Conservation (phyloP, 2,888 invertebrate genomes). For the Torymus texanus region DNA sequence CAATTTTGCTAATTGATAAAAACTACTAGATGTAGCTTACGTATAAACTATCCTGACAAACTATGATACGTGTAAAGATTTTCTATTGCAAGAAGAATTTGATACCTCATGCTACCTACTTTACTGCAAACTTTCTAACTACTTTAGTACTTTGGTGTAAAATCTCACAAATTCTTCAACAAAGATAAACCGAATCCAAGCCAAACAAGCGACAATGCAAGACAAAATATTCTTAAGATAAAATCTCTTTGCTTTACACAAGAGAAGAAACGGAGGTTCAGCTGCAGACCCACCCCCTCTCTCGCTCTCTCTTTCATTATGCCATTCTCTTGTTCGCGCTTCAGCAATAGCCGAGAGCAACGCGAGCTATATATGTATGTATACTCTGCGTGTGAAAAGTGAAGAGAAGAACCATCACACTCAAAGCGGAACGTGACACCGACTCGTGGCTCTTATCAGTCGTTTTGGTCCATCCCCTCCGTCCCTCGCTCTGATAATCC, state of each 20-base stretch:
- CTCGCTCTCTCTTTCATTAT: constrained; percentile 39
- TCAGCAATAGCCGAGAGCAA: constrained; percentile 25
- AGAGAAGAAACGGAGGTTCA: not conserved
- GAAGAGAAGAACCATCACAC: constrained; percentile 67
- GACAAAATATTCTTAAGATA: constrained; percentile 2
- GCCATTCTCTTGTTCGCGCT: constrained; percentile 42
- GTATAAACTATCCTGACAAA: too few relatives aligned
- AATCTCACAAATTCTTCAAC: not conserved
- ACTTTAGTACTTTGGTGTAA: not conserved
- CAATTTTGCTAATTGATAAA: too few relatives aligned
- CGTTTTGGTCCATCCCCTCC: constrained; percentile 62
- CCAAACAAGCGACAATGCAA: not conserved
- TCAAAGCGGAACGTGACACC: constrained; percentile 72
- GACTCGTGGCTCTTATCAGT: constrained; percentile 71
- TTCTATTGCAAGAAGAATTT: too few relatives aligned
- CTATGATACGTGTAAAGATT: too few relatives aligned
- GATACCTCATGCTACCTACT: too few relatives aligned
- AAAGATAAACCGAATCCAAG: not conserved
- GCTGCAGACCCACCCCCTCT: not conserved
- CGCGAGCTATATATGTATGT: constrained; percentile 38
- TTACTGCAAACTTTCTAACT: too few relatives aligned
- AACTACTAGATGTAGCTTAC: too few relatives aligned
- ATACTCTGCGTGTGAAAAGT: constrained; percentile 61
- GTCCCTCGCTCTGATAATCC: constrained; percentile 67
- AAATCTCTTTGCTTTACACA: constrained; percentile 20